Evolutionary conservation across 2,888 invertebrate species (phyloP), one percentile per base, ranked within the genome.

Genomic region (Pseudeuparius sepicola): DNA sequence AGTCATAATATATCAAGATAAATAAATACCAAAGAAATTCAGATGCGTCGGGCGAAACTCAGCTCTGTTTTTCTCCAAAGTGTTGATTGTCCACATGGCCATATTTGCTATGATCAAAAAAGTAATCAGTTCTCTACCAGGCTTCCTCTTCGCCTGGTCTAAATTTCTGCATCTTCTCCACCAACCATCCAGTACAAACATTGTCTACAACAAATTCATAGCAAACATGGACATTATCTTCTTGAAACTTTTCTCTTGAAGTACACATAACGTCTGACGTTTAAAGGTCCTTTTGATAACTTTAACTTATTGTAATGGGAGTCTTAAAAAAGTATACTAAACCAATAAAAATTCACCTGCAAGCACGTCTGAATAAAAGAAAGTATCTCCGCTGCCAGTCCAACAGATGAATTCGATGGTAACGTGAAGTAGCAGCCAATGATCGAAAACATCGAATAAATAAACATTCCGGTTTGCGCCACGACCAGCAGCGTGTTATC

Each of bases 51-150:
- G 90, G 59, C 90, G 87, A 4, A 88, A 88, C 54, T 90, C 89
- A 0, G 90, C 86, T 13, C 89, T 69, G 1, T 87, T 86, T 51
- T 90, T 90, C 59, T 92, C 90, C 53, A 93, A 65, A 1, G 90
- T 90, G 55, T 89, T 90, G 44, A 94, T 86, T 5, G 88, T 86
- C 89, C 89, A 89, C 87, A 89, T 86, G 12, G 90, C 90, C 50
- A 92, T 62, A 62, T 93, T 93, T 0, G 86, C 83, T 13, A 90
- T 85, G 41, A 89, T 63, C 35, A 94, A 71, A 55, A 93, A 93
- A 0, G 93, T 94, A 2, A 94, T 87, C 40, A 92, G 84, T 61
- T 94, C 90, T 7, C 93, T 68, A 5, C 93, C 94, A 0, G 93
- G 93, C 55, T 93, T 94, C 50, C 78, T 75, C 31, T 82, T 69